Evolutionary conservation across 2,888 invertebrate genomes (phyloP).

Genomic region (Anarsia innoxiella): DNA sequence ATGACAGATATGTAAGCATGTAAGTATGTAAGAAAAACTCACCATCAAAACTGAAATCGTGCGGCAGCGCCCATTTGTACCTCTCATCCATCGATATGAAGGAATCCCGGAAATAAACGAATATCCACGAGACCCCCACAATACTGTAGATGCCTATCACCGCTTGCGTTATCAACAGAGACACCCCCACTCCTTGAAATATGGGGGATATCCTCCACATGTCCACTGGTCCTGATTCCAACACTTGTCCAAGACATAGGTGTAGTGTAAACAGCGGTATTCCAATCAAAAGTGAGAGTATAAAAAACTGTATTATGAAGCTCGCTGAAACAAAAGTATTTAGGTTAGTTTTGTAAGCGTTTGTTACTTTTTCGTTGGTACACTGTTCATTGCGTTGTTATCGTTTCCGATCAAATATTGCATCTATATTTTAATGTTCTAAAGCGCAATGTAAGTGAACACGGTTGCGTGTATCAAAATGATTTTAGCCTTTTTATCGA

Average conservation of each 20-base stretch:
- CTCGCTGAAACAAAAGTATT: slow-evolving; percentile 77
- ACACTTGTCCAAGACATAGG: slow-evolving; percentile 88
- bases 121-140: slow-evolving; percentile 92
- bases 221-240: slow-evolving; percentile 89
- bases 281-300: slow-evolving; percentile 86
- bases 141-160: slow-evolving; percentile 91
- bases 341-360: no score
- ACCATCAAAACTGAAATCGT: slow-evolving; percentile 80
- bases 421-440: no score
- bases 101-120: slow-evolving; percentile 90
- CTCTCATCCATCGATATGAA: slow-evolving; percentile 86
- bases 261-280: slow-evolving; percentile 90
- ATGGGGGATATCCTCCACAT: slow-evolving; percentile 96
- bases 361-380: no score
- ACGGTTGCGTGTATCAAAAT: no score
- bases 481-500: no score
- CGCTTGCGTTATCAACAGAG: slow-evolving; percentile 85
- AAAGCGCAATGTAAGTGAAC: no score
- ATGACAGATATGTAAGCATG: no score
- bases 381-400: no score
- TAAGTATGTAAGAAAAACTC: slow-evolving; percentile 35
- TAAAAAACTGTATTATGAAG: slow-evolving; percentile 91
- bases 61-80: slow-evolving; percentile 88
- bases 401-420: no score
- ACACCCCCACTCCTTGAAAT: slow-evolving; percentile 92